Evolutionary conservation across 2,888 invertebrate genomes (phyloP).

Genomic region (Epicampocera succincta): DNA sequence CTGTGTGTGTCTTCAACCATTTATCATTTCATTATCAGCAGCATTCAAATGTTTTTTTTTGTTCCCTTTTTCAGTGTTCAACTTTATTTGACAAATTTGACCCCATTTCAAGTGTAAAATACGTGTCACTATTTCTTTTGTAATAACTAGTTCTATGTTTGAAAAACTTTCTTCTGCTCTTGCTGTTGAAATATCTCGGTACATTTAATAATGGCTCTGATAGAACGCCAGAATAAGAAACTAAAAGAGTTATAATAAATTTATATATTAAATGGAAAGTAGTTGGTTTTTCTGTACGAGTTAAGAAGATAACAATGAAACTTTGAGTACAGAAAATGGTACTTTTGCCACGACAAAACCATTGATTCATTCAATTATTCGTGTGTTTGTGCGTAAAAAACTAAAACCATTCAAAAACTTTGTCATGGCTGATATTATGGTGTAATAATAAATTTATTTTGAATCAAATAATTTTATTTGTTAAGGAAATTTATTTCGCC

Average conservation of each 20-base stretch:
- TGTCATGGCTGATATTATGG: no score
- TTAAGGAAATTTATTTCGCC: no score
- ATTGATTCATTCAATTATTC: background rate
- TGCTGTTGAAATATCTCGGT: slow-evolving; percentile 3
- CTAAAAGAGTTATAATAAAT: slow-evolving; percentile 45
- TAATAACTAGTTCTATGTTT: slow-evolving; percentile 23
- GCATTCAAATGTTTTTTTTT: slow-evolving; percentile 60
- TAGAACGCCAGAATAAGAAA: slow-evolving; percentile 26
- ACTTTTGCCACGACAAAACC: background rate
- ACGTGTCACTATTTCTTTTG: slow-evolving; percentile 57
- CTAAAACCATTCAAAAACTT: no score
- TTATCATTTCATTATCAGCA: slow-evolving; percentile 69
- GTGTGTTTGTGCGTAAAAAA: no score
- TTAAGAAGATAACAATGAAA: background rate
- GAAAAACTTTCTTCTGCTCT: slow-evolving; percentile 1
- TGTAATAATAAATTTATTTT: no score
- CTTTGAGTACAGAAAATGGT: background rate
- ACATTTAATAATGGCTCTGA: slow-evolving; percentile 14
- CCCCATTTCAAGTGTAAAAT: slow-evolving; percentile 66
- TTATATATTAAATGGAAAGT: slow-evolving; percentile 43
- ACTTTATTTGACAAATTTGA: slow-evolving; percentile 70
- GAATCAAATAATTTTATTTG: no score
- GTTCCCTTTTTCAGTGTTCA: slow-evolving; percentile 34
- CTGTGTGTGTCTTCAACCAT: slow-evolving; percentile 50
- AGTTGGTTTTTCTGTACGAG: background rate